A percentile compares a stretch with the other conserved stretches of the same genome.
Conservation (phyloP, 2,797 vertebrate species). For the Gila robusta region DNA sequence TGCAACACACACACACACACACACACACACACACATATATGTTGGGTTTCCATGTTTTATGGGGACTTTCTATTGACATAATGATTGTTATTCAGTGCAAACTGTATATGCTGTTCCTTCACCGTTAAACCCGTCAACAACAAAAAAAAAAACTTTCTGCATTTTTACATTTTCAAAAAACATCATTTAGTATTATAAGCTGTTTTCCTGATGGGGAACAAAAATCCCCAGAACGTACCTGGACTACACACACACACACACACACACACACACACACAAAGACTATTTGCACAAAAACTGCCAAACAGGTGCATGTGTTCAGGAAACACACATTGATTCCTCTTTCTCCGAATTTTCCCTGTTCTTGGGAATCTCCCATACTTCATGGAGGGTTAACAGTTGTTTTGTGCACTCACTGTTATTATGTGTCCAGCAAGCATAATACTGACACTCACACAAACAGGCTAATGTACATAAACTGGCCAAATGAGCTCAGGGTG, state of each 20-base stretch:
- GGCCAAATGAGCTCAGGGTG: not conserved
- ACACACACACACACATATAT: not conserved
- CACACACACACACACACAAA: slow-evolving; percentile 19
- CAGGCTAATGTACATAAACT: not conserved
- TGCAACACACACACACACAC: slow-evolving; percentile 16
- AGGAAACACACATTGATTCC: slow-evolving; percentile 21
- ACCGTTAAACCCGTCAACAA: not conserved
- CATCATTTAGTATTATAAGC: not conserved
- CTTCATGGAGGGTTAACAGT: not conserved
- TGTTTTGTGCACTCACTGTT: not conserved
- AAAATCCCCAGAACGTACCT: not conserved
- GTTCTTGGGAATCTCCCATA: slow-evolving; percentile 49
- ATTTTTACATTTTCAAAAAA: not conserved
- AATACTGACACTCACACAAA: slow-evolving; percentile 2
- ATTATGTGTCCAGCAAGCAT: not conserved
- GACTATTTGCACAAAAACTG: slow-evolving; percentile 32
- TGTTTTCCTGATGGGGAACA: not conserved
- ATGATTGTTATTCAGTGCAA: not conserved
- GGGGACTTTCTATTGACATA: not conserved
- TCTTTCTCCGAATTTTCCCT: slow-evolving; percentile 10
- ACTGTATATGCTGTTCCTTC: not conserved
- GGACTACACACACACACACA: slow-evolving; percentile 4
- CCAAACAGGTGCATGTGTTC: slow-evolving; percentile 38
- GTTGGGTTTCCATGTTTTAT: no score
- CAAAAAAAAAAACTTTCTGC: not conserved